Conservation (phyloP, 2,888 invertebrate species). For the Erebia epiphron region DNA sequence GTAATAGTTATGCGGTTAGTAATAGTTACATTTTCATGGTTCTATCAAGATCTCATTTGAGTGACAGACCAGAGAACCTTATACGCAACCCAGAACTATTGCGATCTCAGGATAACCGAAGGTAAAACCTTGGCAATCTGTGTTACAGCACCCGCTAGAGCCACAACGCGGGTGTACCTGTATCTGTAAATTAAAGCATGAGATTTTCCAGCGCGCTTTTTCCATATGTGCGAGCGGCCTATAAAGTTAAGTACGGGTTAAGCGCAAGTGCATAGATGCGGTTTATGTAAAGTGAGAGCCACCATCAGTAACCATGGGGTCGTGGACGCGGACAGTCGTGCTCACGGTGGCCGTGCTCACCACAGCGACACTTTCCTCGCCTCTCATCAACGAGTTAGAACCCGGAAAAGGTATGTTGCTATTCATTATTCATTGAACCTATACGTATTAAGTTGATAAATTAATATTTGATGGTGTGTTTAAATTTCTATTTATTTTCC, state of each 20-base stretch:
- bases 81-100: no score
- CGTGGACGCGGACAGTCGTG: slow-evolving; percentile 62
- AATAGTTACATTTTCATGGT: no score
- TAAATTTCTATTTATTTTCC: not conserved
- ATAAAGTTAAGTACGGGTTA: slow-evolving; percentile 14
- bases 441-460: not conserved
- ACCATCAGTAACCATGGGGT: slow-evolving; percentile 69
- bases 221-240: slow-evolving; percentile 2
- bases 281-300: slow-evolving; percentile 29
- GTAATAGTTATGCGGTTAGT: no score
- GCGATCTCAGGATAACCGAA: no score
- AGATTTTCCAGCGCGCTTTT: slow-evolving; percentile 1
- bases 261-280: slow-evolving; percentile 32
- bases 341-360: slow-evolving; percentile 50
- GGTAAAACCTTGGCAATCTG: no score
- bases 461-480: not conserved
- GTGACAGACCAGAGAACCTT: no score
- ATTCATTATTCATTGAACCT: slow-evolving; percentile 10
- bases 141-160: not conserved
- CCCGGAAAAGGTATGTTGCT: slow-evolving; percentile 66
- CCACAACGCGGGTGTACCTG: not conserved
- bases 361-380: slow-evolving; percentile 55
- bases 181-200: not conserved
- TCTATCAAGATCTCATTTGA: no score
- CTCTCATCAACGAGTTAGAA: slow-evolving; percentile 65